Percentiles rank a stretch among this genome's conserved stretches.
Evolutionary conservation across 2,888 invertebrate genomes (phyloP).

Genomic region (Cephus rjabovi): DNA sequence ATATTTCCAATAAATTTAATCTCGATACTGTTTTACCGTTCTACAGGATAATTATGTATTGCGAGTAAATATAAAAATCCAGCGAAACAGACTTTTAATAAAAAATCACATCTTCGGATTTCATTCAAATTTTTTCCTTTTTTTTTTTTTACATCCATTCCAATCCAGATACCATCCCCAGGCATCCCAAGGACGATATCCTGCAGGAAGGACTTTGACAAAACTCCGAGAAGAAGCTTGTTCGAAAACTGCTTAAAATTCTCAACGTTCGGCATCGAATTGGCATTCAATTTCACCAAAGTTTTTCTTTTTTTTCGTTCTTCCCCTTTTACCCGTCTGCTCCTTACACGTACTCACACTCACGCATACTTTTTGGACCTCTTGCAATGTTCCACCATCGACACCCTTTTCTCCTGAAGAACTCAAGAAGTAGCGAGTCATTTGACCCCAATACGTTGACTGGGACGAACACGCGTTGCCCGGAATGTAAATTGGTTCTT

Average conservation of each 20-base stretch:
- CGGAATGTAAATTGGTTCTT: slow-evolving; percentile 39
- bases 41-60: too few species aligned
- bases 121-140: background rate
- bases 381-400: background rate
- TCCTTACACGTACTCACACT: background rate
- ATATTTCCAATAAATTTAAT: too few species aligned
- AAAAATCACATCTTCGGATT: background rate
- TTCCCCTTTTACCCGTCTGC: background rate
- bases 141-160: background rate
- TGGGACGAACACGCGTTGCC: slow-evolving; percentile 8
- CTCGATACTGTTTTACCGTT: too few species aligned
- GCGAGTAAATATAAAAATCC: too few species aligned
- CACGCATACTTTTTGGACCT: background rate
- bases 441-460: slow-evolving; percentile 15
- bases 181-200: too few species aligned
- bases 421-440: slow-evolving; percentile 16
- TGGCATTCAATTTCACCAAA: background rate
- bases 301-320: background rate
- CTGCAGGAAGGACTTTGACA: background rate
- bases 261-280: background rate
- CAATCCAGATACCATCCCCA: too few species aligned
- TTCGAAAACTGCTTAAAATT: background rate
- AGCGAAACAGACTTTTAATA: background rate
- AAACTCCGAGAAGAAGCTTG: background rate
- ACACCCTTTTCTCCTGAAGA: slow-evolving; percentile 11